These are phyloP conservation scores for Sphyrna mokarran DNA, from an alignment of 2,113 vertebrate genomes.

Conservation along the genomic window DNA sequence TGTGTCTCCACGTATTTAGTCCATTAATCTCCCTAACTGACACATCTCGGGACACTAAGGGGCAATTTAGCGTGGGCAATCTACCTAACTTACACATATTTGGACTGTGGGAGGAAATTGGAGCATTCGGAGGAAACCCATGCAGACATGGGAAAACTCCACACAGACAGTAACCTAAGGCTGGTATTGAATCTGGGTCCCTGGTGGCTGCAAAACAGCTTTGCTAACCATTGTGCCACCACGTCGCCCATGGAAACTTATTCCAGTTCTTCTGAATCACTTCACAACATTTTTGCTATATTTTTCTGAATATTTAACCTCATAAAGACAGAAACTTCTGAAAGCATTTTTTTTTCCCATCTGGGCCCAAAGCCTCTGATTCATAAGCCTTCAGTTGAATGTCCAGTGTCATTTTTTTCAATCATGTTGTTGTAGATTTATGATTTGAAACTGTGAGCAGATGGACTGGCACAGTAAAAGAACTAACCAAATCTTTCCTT, in stretches of 20 bases:
- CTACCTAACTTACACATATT: no score
- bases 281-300: neutral
- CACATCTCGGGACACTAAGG: no score
- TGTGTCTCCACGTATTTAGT: no score
- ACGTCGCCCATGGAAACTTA: neutral
- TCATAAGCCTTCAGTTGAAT: neutral
- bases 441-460: neutral
- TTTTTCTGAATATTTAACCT: neutral
- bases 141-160: no score
- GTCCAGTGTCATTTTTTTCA: neutral
- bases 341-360: neutral
- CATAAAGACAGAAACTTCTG: neutral
- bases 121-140: no score
- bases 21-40: no score
- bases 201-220: no score
- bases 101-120: no score
- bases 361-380: neutral
- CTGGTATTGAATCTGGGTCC: no score
- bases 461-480: neutral
- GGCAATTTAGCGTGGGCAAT: no score
- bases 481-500: neutral
- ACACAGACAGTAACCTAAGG: no score
- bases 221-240: no score
- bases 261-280: neutral
- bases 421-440: neutral